Evolutionary conservation across 2,888 invertebrate genomes (phyloP).

Genomic region (Cryptus armator): DNA sequence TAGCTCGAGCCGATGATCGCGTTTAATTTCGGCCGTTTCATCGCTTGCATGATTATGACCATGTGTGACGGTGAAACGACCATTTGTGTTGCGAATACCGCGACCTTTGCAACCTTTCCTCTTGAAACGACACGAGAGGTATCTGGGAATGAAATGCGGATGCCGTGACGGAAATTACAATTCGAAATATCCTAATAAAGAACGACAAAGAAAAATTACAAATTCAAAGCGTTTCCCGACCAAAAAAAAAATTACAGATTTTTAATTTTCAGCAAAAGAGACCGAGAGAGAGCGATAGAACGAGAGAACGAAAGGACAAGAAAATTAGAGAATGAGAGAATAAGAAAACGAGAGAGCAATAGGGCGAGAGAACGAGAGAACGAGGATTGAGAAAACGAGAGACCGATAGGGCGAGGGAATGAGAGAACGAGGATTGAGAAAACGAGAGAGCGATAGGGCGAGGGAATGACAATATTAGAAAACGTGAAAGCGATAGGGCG

Average conservation of each 20-base stretch:
- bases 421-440: background rate
- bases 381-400: no score
- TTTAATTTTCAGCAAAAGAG: background rate
- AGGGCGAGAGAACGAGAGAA: background rate
- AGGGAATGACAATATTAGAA: no score
- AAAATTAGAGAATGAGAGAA: no score
- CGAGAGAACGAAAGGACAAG: no score
- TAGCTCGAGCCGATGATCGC: background rate
- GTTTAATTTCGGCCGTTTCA: background rate
- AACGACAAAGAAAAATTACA: background rate
- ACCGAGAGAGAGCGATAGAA: no score
- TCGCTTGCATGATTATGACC: background rate
- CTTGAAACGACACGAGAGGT: conserved; percentile 6
- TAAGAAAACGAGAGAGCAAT: background rate
- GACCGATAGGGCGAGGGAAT: background rate
- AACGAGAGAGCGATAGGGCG: background rate
- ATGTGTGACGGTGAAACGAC: background rate
- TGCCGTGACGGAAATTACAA: background rate
- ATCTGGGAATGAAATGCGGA: conserved; percentile 11
- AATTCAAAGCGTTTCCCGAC: background rate
- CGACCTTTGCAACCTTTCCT: background rate
- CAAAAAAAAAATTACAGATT: background rate
- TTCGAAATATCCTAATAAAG: background rate
- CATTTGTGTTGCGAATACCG: conserved; percentile 1
- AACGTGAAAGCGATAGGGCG: no score